A percentile compares a stretch with the other conserved stretches of the same genome.
phyloP scores from a whole-genome alignment of 2,797 vertebrate genomes.

The Prunella strophiata region DNA sequence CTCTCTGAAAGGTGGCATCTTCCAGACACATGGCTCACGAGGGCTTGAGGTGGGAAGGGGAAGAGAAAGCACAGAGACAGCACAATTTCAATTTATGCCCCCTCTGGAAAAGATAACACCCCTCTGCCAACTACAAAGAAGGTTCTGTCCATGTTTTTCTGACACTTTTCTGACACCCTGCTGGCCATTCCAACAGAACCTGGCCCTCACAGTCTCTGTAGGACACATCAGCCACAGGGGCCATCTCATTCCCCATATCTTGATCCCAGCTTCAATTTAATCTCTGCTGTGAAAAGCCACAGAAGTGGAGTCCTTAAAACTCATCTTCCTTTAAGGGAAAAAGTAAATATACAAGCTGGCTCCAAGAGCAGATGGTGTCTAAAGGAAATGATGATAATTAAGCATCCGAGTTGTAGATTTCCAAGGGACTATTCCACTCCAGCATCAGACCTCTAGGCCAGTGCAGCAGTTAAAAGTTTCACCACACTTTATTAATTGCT shows the following conservation, averaged over 20 bases:
- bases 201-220: background rate
- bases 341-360: slow-evolving; percentile 7
- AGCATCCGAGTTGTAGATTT: slow-evolving; percentile 49
- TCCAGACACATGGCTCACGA: background rate
- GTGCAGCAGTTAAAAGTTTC: background rate
- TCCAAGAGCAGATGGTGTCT: slow-evolving; percentile 67
- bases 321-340: background rate
- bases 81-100: background rate
- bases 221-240: background rate
- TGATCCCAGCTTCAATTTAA: background rate
- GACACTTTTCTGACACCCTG: background rate
- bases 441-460: slow-evolving; percentile 49
- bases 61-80: background rate
- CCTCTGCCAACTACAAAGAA: background rate
- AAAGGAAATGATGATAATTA: slow-evolving; percentile 65
- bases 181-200: background rate
- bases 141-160: background rate
- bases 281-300: background rate
- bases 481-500: slow-evolving; percentile 52
- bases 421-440: slow-evolving; percentile 31
- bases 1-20: background rate
- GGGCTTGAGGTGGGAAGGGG: background rate
- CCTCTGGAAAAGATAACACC: background rate
- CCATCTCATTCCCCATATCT: background rate
- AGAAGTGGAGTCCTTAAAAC: background rate